Percentiles rank a stretch among this genome's conserved stretches.
Conservation (phyloP, 2,888 invertebrate genomes). For the Tolmerus cingulatus region DNA sequence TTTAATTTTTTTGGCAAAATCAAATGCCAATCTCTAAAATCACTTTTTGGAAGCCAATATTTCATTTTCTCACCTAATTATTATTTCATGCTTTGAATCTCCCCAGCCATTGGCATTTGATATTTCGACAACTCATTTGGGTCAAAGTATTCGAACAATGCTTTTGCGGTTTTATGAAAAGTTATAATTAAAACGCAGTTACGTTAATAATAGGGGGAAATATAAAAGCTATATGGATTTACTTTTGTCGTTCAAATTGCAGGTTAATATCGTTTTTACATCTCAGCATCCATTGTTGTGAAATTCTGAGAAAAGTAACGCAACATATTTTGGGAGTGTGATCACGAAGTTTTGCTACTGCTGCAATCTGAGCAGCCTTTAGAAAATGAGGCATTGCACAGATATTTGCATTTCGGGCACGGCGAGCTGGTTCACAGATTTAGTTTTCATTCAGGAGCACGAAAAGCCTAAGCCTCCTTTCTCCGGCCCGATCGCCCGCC, state of each 20-base stretch:
- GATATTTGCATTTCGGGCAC: not conserved
- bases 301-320: not conserved
- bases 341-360: not conserved
- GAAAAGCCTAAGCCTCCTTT: not conserved
- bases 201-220: not conserved
- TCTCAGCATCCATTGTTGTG: not conserved
- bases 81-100: not conserved
- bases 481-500: not conserved
- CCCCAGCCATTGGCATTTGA: not conserved
- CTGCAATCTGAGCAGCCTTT: not conserved
- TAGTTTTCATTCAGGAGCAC: not conserved
- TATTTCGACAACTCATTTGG: not conserved
- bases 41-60: not conserved
- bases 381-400: not conserved
- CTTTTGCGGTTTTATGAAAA: not conserved
- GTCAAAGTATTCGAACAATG: not conserved
- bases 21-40: not conserved
- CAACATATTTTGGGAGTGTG: not conserved
- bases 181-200: not conserved
- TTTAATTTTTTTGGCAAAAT: not conserved
- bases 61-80: not conserved
- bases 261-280: not conserved
- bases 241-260: not conserved
- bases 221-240: not conserved
- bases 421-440: not conserved